phyloP scores from a whole-genome alignment of 2,113 vertebrate genomes.

The Coptodon bakossiorum region DNA sequence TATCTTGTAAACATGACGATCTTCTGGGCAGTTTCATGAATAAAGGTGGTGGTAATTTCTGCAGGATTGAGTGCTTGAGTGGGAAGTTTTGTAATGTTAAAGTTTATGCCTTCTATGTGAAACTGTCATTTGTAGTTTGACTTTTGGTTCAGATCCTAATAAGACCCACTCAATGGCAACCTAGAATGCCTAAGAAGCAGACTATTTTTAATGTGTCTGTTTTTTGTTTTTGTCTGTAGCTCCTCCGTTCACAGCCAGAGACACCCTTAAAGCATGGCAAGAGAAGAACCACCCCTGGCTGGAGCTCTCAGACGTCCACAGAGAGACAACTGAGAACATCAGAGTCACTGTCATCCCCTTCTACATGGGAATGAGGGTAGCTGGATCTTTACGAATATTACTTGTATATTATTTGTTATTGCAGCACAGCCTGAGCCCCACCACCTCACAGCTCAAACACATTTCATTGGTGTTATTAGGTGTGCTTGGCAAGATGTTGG shows the following conservation, averaged over 20 bases:
- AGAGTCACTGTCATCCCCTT: conserved; percentile 96
- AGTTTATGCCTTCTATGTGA: not conserved
- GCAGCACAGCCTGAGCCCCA: not conserved
- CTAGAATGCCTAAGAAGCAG: not conserved
- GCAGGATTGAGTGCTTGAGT: not conserved
- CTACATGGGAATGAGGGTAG: conserved; percentile 98
- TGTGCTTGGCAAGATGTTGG: not conserved
- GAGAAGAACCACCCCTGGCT: conserved; percentile 99
- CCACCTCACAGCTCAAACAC: not conserved
- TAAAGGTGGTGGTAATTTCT: not conserved
- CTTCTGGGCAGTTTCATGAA: not conserved
- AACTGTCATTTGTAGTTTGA: not conserved
- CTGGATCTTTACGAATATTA: not conserved
- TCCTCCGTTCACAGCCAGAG: conserved; percentile 87
- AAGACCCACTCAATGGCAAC: not conserved
- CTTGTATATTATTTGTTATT: not conserved
- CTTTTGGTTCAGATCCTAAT: not conserved
- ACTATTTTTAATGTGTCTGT: not conserved
- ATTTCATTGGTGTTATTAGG: not conserved
- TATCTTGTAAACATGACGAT: not conserved
- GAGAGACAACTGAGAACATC: conserved; percentile 96
- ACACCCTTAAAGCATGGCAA: conserved; percentile 94
- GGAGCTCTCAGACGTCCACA: conserved; percentile 94
- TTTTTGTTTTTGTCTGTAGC: conserved; percentile 41
- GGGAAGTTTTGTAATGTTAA: not conserved